Evolutionary conservation across 2,797 vertebrate species (phyloP).

Genomic region (Ctenosaura bakeri): DNA sequence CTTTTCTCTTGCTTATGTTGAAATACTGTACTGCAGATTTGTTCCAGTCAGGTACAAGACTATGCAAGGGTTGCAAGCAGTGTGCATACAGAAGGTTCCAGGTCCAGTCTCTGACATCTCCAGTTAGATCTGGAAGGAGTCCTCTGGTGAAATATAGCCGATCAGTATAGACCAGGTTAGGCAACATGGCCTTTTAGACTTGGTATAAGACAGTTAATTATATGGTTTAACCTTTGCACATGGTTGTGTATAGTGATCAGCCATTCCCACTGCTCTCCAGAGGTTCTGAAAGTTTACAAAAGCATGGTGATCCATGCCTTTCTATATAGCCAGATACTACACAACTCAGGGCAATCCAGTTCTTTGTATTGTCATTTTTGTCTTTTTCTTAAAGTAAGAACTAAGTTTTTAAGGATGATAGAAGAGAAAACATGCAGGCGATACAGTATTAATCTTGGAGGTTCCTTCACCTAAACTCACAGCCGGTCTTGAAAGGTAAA

Average conservation of each 20-base stretch:
- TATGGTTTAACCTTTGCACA: background rate
- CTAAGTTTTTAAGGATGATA: background rate
- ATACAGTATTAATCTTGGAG: background rate
- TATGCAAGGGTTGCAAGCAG: background rate
- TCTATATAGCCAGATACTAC: background rate
- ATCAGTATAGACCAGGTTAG: background rate
- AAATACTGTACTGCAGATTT: too few relatives aligned
- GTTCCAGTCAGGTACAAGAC: background rate
- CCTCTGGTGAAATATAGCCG: background rate
- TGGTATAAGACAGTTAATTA: background rate
- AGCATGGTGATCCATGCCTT: background rate
- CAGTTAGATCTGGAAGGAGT: background rate
- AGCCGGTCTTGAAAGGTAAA: background rate
- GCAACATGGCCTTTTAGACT: background rate
- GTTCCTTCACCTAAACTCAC: background rate
- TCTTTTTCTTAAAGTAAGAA: too few relatives aligned
- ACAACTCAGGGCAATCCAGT: background rate
- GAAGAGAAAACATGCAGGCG: too few relatives aligned
- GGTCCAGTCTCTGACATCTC: background rate
- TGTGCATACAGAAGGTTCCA: background rate
- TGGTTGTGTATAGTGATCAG: background rate
- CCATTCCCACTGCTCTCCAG: background rate
- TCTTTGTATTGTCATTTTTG: background rate
- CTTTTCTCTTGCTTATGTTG: background rate
- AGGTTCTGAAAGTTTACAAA: background rate